Evolutionary conservation across 1,140 invertebrate genomes (phyloP).

Genomic region (Zelostemma sp.): DNA sequence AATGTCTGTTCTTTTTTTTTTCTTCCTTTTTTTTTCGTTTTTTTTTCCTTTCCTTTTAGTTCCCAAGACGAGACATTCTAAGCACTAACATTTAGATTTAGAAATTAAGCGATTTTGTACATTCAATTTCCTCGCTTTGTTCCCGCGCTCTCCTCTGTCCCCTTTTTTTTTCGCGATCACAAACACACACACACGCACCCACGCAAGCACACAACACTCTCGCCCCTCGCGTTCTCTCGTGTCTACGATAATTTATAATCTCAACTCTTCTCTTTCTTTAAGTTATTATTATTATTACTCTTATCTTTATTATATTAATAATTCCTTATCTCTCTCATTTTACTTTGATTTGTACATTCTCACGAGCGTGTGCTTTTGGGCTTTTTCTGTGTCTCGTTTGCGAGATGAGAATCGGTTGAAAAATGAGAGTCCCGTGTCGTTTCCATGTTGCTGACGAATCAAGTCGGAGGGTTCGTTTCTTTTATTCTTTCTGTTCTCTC

Average conservation of each 20-base stretch:
- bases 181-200: slow-evolving; percentile 2
- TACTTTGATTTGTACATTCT: slow-evolving; percentile 68
- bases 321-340: slow-evolving; percentile 64
- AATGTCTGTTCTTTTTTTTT: too few relatives aligned
- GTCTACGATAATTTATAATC: slow-evolving; percentile 66
- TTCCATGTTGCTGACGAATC: slow-evolving; percentile 16
- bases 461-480: slow-evolving; percentile 47
- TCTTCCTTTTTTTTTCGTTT: slow-evolving; percentile 1
- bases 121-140: slow-evolving; percentile 52
- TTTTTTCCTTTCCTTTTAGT: too few relatives aligned
- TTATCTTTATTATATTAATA: slow-evolving; percentile 66
- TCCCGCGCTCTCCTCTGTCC: slow-evolving; percentile 9
- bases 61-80: slow-evolving; percentile 61
- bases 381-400: slow-evolving; percentile 25
- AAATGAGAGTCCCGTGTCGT: slow-evolving; percentile 37
- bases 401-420: slow-evolving; percentile 45
- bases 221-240: slow-evolving; percentile 17
- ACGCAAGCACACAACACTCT: slow-evolving; percentile 16
- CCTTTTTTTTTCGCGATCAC: slow-evolving; percentile 1
- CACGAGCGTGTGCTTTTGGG: slow-evolving; percentile 60
- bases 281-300: slow-evolving; percentile 54
- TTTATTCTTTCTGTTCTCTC: neutral
- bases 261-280: slow-evolving; percentile 58
- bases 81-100: slow-evolving; percentile 67
- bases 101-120: slow-evolving; percentile 68